Evolutionary conservation across 2,888 invertebrate genomes (phyloP).

Genomic region (Aricia artaxerxes): DNA sequence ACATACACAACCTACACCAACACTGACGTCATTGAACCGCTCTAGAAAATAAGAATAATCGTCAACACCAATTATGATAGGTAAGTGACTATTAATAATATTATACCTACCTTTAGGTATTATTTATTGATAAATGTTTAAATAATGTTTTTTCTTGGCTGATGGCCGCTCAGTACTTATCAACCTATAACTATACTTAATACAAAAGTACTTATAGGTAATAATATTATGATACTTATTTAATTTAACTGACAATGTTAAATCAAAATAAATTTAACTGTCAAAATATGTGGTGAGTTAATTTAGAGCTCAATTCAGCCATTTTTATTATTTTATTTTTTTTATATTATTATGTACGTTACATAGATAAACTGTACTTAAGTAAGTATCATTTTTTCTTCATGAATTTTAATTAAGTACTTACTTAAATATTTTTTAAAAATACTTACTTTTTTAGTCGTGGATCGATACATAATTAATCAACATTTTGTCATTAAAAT

Average conservation of each 20-base stretch:
- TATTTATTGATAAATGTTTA: neutral
- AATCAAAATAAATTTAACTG: no score
- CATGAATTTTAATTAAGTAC: neutral
- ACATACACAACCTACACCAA: constrained; percentile 76
- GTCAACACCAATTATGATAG: constrained; percentile 69
- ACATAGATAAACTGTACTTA: no score
- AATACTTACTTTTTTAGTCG: neutral
- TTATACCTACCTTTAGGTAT: neutral
- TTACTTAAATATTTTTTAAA: no score
- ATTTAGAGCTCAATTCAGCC: neutral
- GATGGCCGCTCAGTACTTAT: neutral
- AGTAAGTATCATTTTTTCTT: no score
- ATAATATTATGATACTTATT: neutral
- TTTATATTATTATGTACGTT: neutral
- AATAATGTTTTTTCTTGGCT: neutral
- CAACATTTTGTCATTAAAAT: neutral
- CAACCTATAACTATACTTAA: no score
- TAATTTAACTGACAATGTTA: neutral
- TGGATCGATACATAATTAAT: neutral
- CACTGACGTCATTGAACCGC: constrained; percentile 71
- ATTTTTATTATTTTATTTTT: neutral
- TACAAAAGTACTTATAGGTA: neutral
- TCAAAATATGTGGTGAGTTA: no score
- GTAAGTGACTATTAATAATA: constrained; percentile 53
- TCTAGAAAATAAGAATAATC: constrained; percentile 53